Evolutionary conservation across 2,113 vertebrate genomes (phyloP), one percentile per base, ranked within the genome.

Genomic region (Canis aureus): DNA sequence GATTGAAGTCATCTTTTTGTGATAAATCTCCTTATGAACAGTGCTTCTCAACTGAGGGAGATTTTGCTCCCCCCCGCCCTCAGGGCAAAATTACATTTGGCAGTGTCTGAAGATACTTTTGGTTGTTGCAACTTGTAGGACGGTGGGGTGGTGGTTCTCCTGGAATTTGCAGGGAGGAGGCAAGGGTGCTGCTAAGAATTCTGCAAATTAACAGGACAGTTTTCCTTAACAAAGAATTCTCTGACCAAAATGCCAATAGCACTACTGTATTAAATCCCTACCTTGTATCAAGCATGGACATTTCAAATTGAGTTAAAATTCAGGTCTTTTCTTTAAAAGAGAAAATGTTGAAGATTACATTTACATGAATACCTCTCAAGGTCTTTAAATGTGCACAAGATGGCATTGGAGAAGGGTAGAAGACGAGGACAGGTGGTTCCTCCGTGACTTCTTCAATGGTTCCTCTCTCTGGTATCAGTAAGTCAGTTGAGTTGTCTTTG

Each of bases 291-390:
- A 79, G 27, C n/a, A 3, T 2, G 11, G 13, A 0, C 4, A 49
- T 87, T 93, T 84, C 71, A 84, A 94, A 81, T 11, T 8, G n/a
- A 84, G 29, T 92, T 96, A 73, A 66, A 81, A 80, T 81, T 88
- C 81, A 20, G 92, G 23, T 71, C 22, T 8, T 91, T 76, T 93
- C n/a, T 66, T 69, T 67, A 27, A 23, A 11, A 35, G 19, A 55
- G 6, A n/a, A n/a, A n/a, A 32, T 1, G n/a, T 66, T 92, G 29
- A 51, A 91, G 78, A 38, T 27, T 23, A 69, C 53, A 69, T 93
- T 76, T 67, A 17, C 7, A 4, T 1, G 32, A 62, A 2, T 71
- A 43, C 67, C 32, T 93, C 13, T 83, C 32, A 2, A 16, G 82
- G 10, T 53, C 22, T 91, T 81, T 89, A 23, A 67, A 25, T 32